Evolutionary conservation across 2,797 vertebrate species (phyloP).

Genomic region (Sandelia bainsii): DNA sequence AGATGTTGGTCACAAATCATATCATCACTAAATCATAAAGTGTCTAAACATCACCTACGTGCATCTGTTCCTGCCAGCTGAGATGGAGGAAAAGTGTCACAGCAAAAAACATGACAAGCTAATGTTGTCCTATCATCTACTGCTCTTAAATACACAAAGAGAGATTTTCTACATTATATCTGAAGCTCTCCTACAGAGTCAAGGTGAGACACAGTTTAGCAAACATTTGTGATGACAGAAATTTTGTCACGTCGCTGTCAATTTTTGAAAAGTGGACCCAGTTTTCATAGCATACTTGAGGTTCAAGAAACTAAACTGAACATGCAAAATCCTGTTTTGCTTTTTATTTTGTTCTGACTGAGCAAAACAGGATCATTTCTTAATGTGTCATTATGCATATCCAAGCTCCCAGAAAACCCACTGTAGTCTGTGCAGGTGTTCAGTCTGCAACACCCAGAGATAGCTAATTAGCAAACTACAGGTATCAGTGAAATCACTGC

Average conservation of each 20-base stretch:
- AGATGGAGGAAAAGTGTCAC: constrained; percentile 29
- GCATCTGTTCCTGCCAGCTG: constrained; percentile 18
- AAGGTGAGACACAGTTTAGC: constrained; percentile 22
- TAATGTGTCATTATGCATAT: constrained; percentile 8
- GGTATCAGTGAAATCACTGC: constrained; percentile 24
- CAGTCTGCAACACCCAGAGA: constrained; percentile 27
- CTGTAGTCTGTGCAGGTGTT: constrained; percentile 42
- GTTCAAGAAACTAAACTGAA: neutral
- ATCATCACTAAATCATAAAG: constrained; percentile 6
- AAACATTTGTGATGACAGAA: neutral
- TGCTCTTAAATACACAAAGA: constrained; percentile 3
- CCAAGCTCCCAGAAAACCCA: constrained; percentile 1
- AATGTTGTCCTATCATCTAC: neutral
- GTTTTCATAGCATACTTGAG: neutral
- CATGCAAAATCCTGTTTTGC: constrained; percentile 4
- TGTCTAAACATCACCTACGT: constrained; percentile 39
- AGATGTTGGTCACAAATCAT: constrained; percentile 27
- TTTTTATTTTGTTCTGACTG: constrained; percentile 10
- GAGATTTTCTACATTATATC: neutral
- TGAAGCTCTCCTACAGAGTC: neutral
- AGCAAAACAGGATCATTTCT: constrained; percentile 1
- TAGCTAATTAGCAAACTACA: constrained; percentile 40
- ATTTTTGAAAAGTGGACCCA: neutral
- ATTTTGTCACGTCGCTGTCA: neutral
- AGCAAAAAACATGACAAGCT: neutral